Evolutionary conservation across 2,113 vertebrate genomes (phyloP).

Genomic region (Odocoileus virginianus): DNA sequence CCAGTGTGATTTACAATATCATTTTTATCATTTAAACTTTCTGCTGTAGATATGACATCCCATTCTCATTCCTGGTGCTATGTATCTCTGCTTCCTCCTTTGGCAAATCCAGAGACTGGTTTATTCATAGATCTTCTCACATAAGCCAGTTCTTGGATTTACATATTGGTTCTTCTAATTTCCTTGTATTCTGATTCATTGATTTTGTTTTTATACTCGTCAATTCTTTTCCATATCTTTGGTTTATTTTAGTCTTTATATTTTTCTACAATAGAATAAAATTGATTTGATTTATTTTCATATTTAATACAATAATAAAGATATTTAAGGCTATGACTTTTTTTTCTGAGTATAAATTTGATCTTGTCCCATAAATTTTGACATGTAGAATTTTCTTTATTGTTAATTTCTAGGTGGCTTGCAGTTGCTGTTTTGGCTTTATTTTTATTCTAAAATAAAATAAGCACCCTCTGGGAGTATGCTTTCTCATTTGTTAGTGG

Average conservation of each 20-base stretch:
- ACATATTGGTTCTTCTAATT: not conserved
- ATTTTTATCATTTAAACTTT: not conserved
- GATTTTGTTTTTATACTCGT: not conserved
- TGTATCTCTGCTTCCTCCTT: not conserved
- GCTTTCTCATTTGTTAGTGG: slow-evolving; percentile 13
- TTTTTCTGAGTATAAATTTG: not conserved
- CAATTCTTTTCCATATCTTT: not conserved
- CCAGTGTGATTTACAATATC: not conserved
- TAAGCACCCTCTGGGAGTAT: not conserved
- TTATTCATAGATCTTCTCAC: not conserved
- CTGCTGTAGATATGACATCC: not conserved
- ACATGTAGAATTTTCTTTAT: not conserved
- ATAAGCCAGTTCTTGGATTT: not conserved
- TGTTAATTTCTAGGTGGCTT: not conserved
- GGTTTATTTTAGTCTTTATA: not conserved
- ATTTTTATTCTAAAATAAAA: slow-evolving; percentile 15
- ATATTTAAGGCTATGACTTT: not conserved
- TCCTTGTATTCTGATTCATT: not conserved
- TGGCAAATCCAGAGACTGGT: not conserved
- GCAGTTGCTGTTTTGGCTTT: not conserved
- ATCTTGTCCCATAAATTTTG: not conserved
- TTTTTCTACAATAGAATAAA: not conserved
- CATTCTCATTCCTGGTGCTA: not conserved
- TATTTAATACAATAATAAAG: not conserved
- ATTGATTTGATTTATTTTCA: not conserved